Conservation (phyloP, 2,888 invertebrate species). For the Trichopria drosophilae region DNA sequence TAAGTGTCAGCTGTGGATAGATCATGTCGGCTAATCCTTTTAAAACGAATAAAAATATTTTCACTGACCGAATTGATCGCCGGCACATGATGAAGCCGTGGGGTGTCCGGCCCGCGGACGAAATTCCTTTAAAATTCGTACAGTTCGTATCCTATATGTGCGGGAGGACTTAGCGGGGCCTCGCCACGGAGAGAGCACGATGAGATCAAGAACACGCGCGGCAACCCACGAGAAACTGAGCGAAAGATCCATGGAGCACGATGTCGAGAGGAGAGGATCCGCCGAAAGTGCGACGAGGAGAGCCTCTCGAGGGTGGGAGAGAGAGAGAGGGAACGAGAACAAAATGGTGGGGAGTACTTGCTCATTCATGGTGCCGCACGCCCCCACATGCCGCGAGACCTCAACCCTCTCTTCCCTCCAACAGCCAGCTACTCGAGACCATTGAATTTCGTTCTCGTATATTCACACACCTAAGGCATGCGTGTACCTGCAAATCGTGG, state of each 20-base stretch:
- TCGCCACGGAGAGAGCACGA: too few relatives aligned
- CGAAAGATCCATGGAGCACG: conserved; percentile 8
- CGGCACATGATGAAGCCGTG: conserved; percentile 12
- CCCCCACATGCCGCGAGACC: conserved; percentile 32
- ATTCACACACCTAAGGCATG: too few relatives aligned
- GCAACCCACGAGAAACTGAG: conserved; percentile 28
- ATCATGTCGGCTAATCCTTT: too few relatives aligned
- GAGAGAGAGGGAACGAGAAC: background rate
- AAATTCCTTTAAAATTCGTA: conserved; percentile 1
- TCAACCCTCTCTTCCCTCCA: background rate
- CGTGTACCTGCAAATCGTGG: too few relatives aligned
- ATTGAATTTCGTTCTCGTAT: too few relatives aligned
- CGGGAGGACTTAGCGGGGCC: background rate
- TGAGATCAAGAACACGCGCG: conserved; percentile 6
- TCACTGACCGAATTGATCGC: conserved; percentile 23
- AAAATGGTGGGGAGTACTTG: background rate
- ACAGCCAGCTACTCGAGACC: conserved; percentile 10
- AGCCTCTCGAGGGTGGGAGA: background rate
- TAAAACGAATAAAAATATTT: background rate
- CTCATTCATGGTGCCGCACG: conserved; percentile 28
- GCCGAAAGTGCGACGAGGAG: background rate
- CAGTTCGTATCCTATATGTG: conserved; percentile 7
- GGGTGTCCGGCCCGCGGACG: conserved; percentile 23
- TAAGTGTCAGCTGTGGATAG: too few relatives aligned
- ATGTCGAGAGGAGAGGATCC: too few relatives aligned